Evolutionary conservation across 2,888 invertebrate genomes (phyloP).

Genomic region (Tortricodes alternella): DNA sequence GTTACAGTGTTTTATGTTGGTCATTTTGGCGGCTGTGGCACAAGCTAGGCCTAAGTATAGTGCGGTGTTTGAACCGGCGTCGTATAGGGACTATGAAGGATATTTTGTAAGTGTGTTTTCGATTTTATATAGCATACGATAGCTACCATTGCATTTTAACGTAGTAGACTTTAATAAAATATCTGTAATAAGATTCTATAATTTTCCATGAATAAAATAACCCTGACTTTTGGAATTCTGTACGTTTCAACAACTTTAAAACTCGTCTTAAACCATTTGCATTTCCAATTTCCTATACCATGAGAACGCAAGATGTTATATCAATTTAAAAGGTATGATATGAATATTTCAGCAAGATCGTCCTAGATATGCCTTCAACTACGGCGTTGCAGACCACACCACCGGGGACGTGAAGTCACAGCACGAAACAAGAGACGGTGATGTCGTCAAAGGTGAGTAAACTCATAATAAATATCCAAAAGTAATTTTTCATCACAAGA

Average conservation of each 20-base stretch:
- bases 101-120: slow-evolving; percentile 81
- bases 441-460: slow-evolving; percentile 83
- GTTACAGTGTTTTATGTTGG: slow-evolving; percentile 54
- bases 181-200: too few relatives aligned
- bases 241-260: too few relatives aligned
- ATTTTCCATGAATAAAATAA: too few relatives aligned
- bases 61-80: slow-evolving; percentile 55
- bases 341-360: slow-evolving; percentile 65
- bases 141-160: too few relatives aligned
- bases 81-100: slow-evolving; percentile 75
- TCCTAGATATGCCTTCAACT: slow-evolving; percentile 85
- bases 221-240: too few relatives aligned
- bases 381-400: slow-evolving; percentile 84
- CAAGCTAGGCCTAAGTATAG: slow-evolving; percentile 55
- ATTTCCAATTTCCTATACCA: too few relatives aligned
- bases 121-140: slow-evolving; percentile 35
- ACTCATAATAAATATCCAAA: too few relatives aligned
- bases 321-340: background rate
- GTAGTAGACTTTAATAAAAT: too few relatives aligned
- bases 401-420: slow-evolving; percentile 85
- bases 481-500: too few relatives aligned
- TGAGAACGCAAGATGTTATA: too few relatives aligned
- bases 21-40: slow-evolving; percentile 49
- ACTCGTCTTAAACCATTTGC: too few relatives aligned
- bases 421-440: slow-evolving; percentile 85